Evolutionary conservation across 2,888 invertebrate genomes (phyloP), one percentile per base, ranked within the genome.

Genomic region (Drosophila gaucha): DNA sequence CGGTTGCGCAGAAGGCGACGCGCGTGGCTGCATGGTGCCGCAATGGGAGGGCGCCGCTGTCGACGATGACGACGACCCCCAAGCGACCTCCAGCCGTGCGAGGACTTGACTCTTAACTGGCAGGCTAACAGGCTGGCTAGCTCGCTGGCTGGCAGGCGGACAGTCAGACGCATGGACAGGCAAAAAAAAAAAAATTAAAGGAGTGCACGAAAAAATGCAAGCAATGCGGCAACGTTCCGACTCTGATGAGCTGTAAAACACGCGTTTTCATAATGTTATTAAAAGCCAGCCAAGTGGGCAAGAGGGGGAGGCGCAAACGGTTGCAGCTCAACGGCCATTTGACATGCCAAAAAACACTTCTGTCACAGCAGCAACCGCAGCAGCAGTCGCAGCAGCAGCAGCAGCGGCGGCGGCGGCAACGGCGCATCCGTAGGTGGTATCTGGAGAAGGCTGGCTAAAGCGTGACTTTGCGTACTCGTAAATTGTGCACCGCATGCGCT

Each of bases 21-120:
- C 90, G 89, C 90, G 90, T 90, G 73, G 90, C 91, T 90, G 91
- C 84, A 54, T 88, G 91, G 90, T 88, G 86, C 86, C 60, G 80
- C 91, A 82, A 90, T 90, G 90, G 91, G 91, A 91, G 91, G 90
- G 90, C 90, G 74, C 79, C 67, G 68, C 64, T 79, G 68, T 71
- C 71, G 83, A 74, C 67, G 75, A 75, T 64, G 79, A 74, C 74
- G 78, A 67, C 73, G 67, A 75, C 69, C 75, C 75, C 75, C 64
- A 78, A 74, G 70, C 74, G 77, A 84, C 78, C 73, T 86, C 88
- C 88, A 88, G 82, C 89, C 78, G 88, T 20, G 71, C 73, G 78
- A 82, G 85, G 85, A 82, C 86, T 72, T 74, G 77, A 78, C 82
- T 84, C 67, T 64, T 59, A 86, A 80, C 80, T 70, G 78, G 68